phyloP scores from a whole-genome alignment of 2,888 invertebrate species.

The Holacanthella duospinosa region DNA sequence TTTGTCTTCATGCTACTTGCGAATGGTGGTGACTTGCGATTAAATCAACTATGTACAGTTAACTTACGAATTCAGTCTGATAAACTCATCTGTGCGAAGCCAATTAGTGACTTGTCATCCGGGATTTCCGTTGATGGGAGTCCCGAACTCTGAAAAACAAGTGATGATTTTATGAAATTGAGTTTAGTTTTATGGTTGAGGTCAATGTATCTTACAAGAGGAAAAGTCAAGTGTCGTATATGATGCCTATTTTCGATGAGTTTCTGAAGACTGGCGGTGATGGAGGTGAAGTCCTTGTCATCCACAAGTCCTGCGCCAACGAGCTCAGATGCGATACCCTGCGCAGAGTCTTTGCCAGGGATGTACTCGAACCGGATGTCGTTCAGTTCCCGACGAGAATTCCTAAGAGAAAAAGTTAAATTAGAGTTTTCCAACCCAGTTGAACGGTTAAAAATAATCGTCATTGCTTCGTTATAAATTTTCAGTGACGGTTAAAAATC shows the following conservation, averaged over 20 bases:
- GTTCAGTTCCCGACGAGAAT: conserved; percentile 79
- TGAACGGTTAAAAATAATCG: too few relatives aligned
- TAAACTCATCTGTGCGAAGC: conserved; percentile 41
- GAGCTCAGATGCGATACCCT: conserved; percentile 86
- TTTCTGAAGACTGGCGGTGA: conserved; percentile 83
- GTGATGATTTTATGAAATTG: too few relatives aligned
- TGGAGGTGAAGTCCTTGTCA: conserved; percentile 78
- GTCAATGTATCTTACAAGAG: conserved; percentile 51
- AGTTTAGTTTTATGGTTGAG: neutral
- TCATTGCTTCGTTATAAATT: too few relatives aligned
- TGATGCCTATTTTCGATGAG: conserved; percentile 62
- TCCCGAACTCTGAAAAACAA: conserved; percentile 54
- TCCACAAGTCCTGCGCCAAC: conserved; percentile 92
- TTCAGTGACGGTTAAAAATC: too few relatives aligned
- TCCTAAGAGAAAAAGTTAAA: too few relatives aligned
- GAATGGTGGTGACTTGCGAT: too few relatives aligned
- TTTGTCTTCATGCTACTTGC: too few relatives aligned
- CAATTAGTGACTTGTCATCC: conserved; percentile 89
- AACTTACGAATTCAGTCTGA: conserved; percentile 13
- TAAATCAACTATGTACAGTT: too few relatives aligned
- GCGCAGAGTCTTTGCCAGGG: conserved; percentile 74
- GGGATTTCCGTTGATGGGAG: conserved; percentile 64
- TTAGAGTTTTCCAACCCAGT: too few relatives aligned
- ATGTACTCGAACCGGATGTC: conserved; percentile 97
- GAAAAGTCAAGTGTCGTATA: conserved; percentile 61